Evolutionary conservation across 2,113 vertebrate species (phyloP).

Genomic region (Cairina moschata): DNA sequence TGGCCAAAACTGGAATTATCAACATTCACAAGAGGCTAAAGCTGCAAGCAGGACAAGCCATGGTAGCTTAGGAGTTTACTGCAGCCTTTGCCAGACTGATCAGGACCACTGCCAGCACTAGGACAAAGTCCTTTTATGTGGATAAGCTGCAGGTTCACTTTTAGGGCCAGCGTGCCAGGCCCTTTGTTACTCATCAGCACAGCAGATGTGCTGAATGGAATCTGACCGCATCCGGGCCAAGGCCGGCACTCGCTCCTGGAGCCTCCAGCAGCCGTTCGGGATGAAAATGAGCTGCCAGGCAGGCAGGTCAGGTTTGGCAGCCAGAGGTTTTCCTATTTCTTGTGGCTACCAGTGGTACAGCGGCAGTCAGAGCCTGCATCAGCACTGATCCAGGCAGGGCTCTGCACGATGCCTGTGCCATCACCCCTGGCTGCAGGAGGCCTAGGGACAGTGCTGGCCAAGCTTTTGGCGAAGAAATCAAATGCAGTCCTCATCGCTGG

Average conservation of each 20-base stretch:
- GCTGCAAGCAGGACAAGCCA: neutral
- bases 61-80: neutral
- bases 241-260: neutral
- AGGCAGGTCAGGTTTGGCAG: neutral
- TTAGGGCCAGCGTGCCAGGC: neutral
- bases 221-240: neutral
- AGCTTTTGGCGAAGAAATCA: neutral
- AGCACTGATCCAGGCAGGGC: too few species aligned
- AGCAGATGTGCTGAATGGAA: rapidly evolving
- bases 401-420: neutral
- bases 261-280: rapidly evolving
- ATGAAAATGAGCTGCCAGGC: rapidly evolving
- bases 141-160: neutral
- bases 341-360: rapidly evolving
- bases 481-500: rapidly evolving
- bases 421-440: rapidly evolving
- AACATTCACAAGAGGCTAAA: neutral
- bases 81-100: neutral
- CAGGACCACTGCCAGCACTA: neutral
- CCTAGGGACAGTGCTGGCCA: neutral
- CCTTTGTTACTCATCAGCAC: neutral
- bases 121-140: neutral
- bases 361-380: neutral
- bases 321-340: neutral
- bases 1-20: neutral